Base-by-base conservation (phyloP, 2,888 invertebrate species). In the Aphrophora alni region DNA sequence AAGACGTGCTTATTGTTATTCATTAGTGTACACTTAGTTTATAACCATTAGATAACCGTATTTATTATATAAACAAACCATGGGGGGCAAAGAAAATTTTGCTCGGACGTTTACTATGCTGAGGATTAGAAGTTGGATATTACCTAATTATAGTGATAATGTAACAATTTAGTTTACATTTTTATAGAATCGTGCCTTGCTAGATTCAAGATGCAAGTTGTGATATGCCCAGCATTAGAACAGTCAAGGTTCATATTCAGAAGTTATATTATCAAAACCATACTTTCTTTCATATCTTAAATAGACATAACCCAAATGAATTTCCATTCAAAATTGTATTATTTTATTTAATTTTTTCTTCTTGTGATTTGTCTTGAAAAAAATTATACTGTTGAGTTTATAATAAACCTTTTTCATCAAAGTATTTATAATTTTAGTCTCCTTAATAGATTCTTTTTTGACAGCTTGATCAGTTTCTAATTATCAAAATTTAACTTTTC, bases 141-240 rank as follows among this genome's bases (percentile, higher is more conserved):
- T 59, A 59, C 59, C 59, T 59, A 59, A 59, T 59, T 59, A 21
- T 59, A 21, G 21, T 59, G 21, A 59, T 7, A 59, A 59, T 59
- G 59, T 59, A 59, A 59, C 59, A 21, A 17, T 14, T 59, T 59
- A 59, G 59, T 21, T 59, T 59, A 59, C 59, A 59, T 59, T 59
- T 33, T 59, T 59, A 59, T 59, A 59, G 59, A 59, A 59, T 59
- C 59, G 59, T 59, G 59, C 59, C 59, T 59, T 59, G 59, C 59
- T 59, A 59, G 59, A 59, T 59, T 59, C 59, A 59, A 59, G 59
- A 44, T 59, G 59, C 59, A 59, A 21, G 59, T 59, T 59, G 59
- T 59, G 59, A 59, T 59, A 59, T 21, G 59, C 59, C 59, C 5
- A 10, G 59, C 21, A 21, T 21, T 59, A 59, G 7, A 21, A 59